phyloP scores from a whole-genome alignment of 2,113 vertebrate genomes.

The Glaucidium brasilianum region DNA sequence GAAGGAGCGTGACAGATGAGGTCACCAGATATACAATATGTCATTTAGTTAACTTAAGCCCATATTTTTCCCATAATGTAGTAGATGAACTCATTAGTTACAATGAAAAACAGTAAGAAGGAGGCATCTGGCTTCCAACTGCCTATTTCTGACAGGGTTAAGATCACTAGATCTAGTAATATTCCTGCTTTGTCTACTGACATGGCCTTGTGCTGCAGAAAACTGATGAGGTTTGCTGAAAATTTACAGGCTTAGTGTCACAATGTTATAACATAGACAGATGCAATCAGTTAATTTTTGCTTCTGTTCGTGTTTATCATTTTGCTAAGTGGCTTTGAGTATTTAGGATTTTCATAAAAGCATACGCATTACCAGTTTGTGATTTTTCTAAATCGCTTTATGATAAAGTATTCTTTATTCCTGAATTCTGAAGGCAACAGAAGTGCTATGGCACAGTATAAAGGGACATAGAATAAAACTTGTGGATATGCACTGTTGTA shows the following conservation, averaged over 20 bases:
- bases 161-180: conserved; percentile 34
- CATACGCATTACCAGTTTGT: background rate
- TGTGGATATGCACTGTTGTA: background rate
- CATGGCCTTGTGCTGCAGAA: conserved; percentile 35
- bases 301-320: background rate
- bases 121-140: conserved; percentile 72
- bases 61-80: conserved; percentile 71
- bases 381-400: background rate
- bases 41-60: conserved; percentile 72
- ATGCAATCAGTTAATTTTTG: conserved; percentile 12
- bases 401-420: background rate
- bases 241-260: conserved; percentile 39
- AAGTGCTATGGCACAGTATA: background rate
- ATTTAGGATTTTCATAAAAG: background rate
- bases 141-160: conserved; percentile 38
- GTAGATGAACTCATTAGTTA: conserved; percentile 74
- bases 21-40: conserved; percentile 59
- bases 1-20: conserved; percentile 71
- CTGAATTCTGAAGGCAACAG: background rate
- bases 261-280: background rate
- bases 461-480: background rate
- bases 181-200: conserved; percentile 38
- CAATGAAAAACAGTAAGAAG: conserved; percentile 71
- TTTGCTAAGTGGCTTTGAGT: background rate
- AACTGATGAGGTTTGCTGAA: conserved; percentile 45